Conservation (phyloP, 1,140 invertebrate genomes). For the Drosophila triauraria region DNA sequence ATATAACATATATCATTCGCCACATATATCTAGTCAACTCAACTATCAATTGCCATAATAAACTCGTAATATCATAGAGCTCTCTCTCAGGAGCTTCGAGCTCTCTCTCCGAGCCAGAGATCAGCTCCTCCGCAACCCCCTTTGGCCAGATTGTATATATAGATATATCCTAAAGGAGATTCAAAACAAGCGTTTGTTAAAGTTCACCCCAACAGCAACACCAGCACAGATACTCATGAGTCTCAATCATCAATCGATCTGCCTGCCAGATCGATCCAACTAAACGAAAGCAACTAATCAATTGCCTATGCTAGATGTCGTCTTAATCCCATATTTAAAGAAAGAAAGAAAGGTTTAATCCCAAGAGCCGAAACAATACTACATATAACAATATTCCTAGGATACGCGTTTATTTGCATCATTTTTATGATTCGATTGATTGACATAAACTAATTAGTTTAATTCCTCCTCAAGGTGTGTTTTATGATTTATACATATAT, state of each 20-base stretch:
- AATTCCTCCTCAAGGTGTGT: conserved; percentile 54
- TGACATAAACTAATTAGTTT: conserved; percentile 45
- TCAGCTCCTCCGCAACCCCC: not conserved
- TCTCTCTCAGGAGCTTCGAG: not conserved
- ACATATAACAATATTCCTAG: conserved; percentile 36
- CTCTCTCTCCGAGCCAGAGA: not conserved
- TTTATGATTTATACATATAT: conserved; percentile 63
- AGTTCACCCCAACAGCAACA: conserved; percentile 31
- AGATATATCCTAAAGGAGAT: conserved; percentile 22
- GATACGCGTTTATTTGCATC: conserved; percentile 33
- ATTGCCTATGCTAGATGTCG: conserved; percentile 80
- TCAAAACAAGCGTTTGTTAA: conserved; percentile 62
- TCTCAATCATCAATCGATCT: conserved; percentile 40
- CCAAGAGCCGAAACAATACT: conserved; percentile 23
- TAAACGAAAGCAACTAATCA: conserved; percentile 80
- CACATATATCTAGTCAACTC: conserved; percentile 67
- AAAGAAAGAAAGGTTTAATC: conserved; percentile 20
- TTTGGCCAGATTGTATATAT: conserved; percentile 39
- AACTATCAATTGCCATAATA: conserved; percentile 53
- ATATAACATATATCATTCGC: conserved; percentile 18
- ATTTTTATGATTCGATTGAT: conserved; percentile 37
- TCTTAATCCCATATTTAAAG: conserved; percentile 38
- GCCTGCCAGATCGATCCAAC: conserved; percentile 35
- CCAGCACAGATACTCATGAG: conserved; percentile 33
- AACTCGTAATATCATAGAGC: conserved; percentile 13